A percentile compares a stretch with the other conserved stretches of the same genome.
Conservation (phyloP, 2,113 vertebrate species). For the Lethenteron reissneri region DNA sequence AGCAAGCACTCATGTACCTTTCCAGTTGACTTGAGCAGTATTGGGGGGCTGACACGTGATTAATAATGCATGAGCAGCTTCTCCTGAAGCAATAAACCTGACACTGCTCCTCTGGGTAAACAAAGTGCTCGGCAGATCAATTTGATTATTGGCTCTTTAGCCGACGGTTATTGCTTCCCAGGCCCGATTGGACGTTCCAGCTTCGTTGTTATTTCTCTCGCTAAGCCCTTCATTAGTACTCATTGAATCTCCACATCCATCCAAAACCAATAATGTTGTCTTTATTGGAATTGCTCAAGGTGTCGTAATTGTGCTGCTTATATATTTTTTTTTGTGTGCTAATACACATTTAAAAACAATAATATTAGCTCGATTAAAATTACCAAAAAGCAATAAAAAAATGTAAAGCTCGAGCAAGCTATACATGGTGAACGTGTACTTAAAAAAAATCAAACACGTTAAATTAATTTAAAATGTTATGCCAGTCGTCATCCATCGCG, state of each 20-base stretch:
- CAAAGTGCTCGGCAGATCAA: slow-evolving; percentile 4
- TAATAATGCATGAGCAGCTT: slow-evolving; percentile 3
- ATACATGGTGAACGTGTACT: too few species aligned
- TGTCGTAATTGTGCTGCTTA: background rate
- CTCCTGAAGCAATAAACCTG: slow-evolving; percentile 4
- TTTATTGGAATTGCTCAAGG: too few species aligned
- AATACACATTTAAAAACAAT: too few species aligned
- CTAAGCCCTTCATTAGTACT: slow-evolving; percentile 1
- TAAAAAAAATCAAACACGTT: too few species aligned
- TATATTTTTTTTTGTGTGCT: too few species aligned
- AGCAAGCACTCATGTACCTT: too few species aligned
- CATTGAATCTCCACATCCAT: background rate
- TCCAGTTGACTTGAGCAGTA: too few species aligned
- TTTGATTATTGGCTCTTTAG: slow-evolving; percentile 6
- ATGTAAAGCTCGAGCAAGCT: too few species aligned
- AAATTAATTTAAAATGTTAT: too few species aligned
- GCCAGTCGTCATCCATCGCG: too few species aligned
- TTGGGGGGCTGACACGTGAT: background rate
- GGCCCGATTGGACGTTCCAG: background rate
- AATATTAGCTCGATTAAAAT: too few species aligned
- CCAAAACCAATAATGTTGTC: background rate
- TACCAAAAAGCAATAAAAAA: too few species aligned
- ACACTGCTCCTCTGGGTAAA: slow-evolving; percentile 3
- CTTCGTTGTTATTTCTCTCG: slow-evolving; percentile 1
- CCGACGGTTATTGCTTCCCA: slow-evolving; percentile 3